Base-by-base conservation (phyloP, 1,140 invertebrate species). In the Homarus americanus region DNA sequence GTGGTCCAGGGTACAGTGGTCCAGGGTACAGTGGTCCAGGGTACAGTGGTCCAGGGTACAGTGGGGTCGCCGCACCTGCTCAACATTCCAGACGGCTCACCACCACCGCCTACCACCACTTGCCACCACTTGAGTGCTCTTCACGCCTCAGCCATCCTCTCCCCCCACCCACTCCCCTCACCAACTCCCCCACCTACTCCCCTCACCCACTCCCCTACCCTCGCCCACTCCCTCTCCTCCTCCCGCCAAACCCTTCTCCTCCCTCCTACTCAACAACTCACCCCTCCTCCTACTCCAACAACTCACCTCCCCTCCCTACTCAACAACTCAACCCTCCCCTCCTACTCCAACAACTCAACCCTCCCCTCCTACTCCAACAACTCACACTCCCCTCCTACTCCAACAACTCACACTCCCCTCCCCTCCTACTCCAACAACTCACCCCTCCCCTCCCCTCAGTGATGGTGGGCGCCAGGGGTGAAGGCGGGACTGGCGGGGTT, bases 121-220 rank as follows among this genome's bases (percentile, higher is more conserved):
- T 79, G 38, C 41, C 38, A 12, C 76, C 76, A 79, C 76, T 79
- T 79, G 76, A 79, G 32, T 17, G 24, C 76, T 49, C 41, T 41
- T 44, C 36, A 41, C 5, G 12, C 38, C 9, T 32, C 76, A 41
- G 28, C 76, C 36, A 10, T 32, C 32, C 32, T 17, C 76, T 44
- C 38, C 38, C 41, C 20, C 5, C 28, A 5, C 24, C 36, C 32
- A 2, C 20, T 73, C 32, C 32, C 10, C 32, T 24, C 36, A 4
- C 73, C 36, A 20, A 40, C 15, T 40, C 36, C 15, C 36, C 73
- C 17, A n/a, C 36, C 17, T 20, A 10, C 40, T 38, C 28, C 12
- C 36, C 15, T 24, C 15, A n/a, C 58, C 58, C 17, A n/a, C 82
- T 63, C 80, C n/a, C 40, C 1, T n/a, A 2, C 34, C 40, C 0